A percentile compares a stretch with the other conserved stretches of the same genome.
These are phyloP conservation scores for Drosophila seclusa DNA, from an alignment of 2,888 invertebrate genomes.

Conservation along the genomic window DNA sequence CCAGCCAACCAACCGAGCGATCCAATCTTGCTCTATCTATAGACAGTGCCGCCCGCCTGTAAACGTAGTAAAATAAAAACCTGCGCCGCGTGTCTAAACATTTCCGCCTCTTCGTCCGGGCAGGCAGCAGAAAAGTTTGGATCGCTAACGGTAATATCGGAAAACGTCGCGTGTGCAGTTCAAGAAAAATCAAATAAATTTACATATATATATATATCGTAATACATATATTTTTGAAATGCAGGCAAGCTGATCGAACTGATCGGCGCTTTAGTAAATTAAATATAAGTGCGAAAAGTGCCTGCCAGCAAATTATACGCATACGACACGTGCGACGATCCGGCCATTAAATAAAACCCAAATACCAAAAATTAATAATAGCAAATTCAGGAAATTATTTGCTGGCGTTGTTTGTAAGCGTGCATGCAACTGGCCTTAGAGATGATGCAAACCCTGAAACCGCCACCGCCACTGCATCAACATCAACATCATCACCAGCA, in stretches of 20 bases:
- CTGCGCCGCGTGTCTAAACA: slow-evolving; percentile 35
- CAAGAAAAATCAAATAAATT: not conserved
- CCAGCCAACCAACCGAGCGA: slow-evolving; percentile 34
- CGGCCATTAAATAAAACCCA: slow-evolving; percentile 9
- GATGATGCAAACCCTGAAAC: slow-evolving; percentile 84
- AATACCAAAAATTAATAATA: not conserved
- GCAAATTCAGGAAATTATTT: slow-evolving; percentile 21
- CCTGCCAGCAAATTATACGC: slow-evolving; percentile 14
- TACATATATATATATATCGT: not conserved
- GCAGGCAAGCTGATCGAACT: slow-evolving; percentile 12
- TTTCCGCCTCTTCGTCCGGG: slow-evolving; percentile 34
- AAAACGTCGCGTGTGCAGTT: slow-evolving; percentile 30
- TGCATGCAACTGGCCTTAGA: slow-evolving; percentile 77
- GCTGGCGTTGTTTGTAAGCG: slow-evolving; percentile 27
- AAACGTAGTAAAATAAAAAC: slow-evolving; percentile 11
- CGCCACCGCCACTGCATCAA: slow-evolving; percentile 79
- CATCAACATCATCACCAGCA: slow-evolving; percentile 68
- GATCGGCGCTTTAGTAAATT: slow-evolving; percentile 10
- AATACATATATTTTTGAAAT: slow-evolving; percentile 2
- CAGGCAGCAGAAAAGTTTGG: slow-evolving; percentile 4
- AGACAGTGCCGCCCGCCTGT: slow-evolving; percentile 35
- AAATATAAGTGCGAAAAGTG: slow-evolving; percentile 36
- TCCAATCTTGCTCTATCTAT: slow-evolving; percentile 54
- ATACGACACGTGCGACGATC: slow-evolving; percentile 39
- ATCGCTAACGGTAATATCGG: slow-evolving; percentile 10